Percentiles rank a stretch among this genome's conserved stretches.
Evolutionary conservation across 2,113 vertebrate species (phyloP).

Genomic region (Jaculus jaculus): DNA sequence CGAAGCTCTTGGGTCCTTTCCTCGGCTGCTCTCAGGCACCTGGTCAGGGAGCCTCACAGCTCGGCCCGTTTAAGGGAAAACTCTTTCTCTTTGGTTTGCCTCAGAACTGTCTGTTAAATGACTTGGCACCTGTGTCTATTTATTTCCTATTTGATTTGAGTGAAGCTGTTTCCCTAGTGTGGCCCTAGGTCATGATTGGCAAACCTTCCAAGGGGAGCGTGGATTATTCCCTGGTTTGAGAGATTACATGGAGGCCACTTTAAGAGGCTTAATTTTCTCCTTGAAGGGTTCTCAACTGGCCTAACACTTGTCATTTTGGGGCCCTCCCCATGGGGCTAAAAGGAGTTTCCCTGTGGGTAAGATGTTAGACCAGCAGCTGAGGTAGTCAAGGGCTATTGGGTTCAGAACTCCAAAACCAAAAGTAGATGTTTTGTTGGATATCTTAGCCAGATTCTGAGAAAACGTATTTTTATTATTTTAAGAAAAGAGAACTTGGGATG

Average conservation of each 20-base stretch:
- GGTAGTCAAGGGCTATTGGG: too few relatives aligned
- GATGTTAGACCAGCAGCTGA: neutral
- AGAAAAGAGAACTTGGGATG: neutral
- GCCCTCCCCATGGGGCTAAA: neutral
- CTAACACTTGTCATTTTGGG: conserved; percentile 26
- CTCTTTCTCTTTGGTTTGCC: conserved; percentile 10
- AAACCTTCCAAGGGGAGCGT: conserved; percentile 21
- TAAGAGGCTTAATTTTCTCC: conserved; percentile 77
- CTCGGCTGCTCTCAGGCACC: neutral
- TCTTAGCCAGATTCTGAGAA: neutral
- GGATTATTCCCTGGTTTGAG: conserved; percentile 63
- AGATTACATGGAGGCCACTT: conserved; percentile 55
- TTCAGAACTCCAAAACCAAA: neutral
- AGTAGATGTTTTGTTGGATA: neutral
- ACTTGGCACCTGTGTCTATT: neutral
- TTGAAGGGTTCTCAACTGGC: conserved; percentile 38
- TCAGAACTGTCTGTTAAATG: neutral
- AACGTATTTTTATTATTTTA: neutral
- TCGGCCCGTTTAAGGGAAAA: neutral
- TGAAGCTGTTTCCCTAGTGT: conserved; percentile 47
- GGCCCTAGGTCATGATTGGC: conserved; percentile 36
- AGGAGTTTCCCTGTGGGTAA: neutral
- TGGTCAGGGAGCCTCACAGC: neutral
- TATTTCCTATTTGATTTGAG: neutral
- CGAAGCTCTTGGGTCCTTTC: too few relatives aligned